Base-by-base conservation (phyloP, 2,797 vertebrate species). In the Hippocampus kuda region DNA sequence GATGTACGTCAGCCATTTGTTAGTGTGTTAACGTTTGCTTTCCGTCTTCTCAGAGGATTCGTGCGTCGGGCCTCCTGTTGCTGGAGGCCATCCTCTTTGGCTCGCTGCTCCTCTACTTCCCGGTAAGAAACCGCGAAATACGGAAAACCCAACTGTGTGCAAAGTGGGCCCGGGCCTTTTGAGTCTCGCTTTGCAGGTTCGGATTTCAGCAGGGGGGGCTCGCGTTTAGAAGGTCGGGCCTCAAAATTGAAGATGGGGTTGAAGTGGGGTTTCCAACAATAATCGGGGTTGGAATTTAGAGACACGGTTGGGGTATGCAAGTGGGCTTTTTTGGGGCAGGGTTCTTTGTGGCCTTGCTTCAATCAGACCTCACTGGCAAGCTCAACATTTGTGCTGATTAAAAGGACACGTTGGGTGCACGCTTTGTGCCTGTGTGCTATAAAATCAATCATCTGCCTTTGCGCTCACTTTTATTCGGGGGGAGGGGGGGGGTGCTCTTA, bases 71-170 rank as follows among this genome's bases (percentile, higher is more conserved):
- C 26, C 88, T 97, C 20, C 65, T 97, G 75, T 91, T 98, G 72
- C 88, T 98, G 87, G 96, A 98, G 89, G 91, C 85, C 0, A 94
- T 98, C 81, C 87, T 99, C 72, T 95, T 96, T 42, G 96, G 97
- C 22, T 96, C 95, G 30, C 89, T 99, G 78, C 93, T 99, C 16
- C 94, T 99, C 74, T 98, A 98, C 88, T 98, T 99, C 79, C 95
- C 97, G 0, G 97, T 98, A 87, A 97, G 96, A 92, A 22, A 4
- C 44, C 12, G 49, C 20, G 2, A 22, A 56, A 56, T 7, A 38
- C 34, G 34, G 34, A 38, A 38, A 7, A 38, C 34, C 34, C 34
- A 38, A 38, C 34, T 38, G 7, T 38, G 2, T 9, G 5, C 51
- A n/a, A 53, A n/a, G 7, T 38, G 34, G 34, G 7, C 3, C 34